Evolutionary conservation across 2,113 vertebrate species (phyloP), one percentile per base, ranked within the genome.

Genomic region (Lagenorhynchus albirostris): DNA sequence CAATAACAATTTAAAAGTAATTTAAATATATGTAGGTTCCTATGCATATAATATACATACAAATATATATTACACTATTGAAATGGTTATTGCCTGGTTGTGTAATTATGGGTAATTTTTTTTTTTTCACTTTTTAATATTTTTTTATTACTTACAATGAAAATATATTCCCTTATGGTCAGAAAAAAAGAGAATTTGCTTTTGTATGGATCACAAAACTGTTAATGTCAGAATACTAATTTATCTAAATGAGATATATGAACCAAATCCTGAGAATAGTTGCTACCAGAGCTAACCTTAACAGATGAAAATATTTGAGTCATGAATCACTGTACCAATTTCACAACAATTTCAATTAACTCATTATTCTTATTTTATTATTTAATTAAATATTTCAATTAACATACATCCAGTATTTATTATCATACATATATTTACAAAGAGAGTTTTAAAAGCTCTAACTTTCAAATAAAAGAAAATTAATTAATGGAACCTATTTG

Each of bases 361-460:
- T 87, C 41, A 91, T 58, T 91, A 80, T 94, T 96, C 33, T 87
- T 76, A 83, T 67, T 73, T 94, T 80, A 67, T 91, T 91, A 71
- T 82, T 58, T 90, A 65, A 85, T 80, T 67, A 65, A 74, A 53
- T 91, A 41, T 74, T 87, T 67, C 21, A 81, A 38, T 73, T 58
- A 58, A 67, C 5, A 29, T 11, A n/a, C 31, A 60, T 47, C 17
- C 3, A 17, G 63, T 71, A 53, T 50, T 79, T 84, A 11, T 84
- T n/a, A 44, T 79, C 68, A 12, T 50, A 17, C 31, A 89, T n/a
- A n/a, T 55, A 65, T 86, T 86, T 60, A 20, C 38, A 94, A 73
- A 81, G 38, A 94, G 74, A 81, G 87, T 87, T 74, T 74, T 68
- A n/a, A 67, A 91, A 87, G 10, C 31, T 65, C 81, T 93, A 21